Base-by-base conservation (phyloP, 1,140 invertebrate genomes). In the Mya arenaria region DNA sequence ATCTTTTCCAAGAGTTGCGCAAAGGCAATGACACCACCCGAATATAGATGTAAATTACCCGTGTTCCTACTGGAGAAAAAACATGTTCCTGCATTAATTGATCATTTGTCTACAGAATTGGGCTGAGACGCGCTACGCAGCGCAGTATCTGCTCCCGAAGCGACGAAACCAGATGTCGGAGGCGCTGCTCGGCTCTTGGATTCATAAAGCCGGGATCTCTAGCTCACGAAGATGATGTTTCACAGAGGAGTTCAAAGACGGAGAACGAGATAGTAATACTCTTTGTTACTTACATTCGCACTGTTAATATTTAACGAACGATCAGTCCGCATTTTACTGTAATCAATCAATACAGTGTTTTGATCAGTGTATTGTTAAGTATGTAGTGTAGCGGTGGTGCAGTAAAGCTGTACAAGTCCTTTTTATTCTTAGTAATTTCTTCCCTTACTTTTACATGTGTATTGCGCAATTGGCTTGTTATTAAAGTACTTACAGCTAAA, bases 21-120 rank as follows among this genome's bases (percentile, higher is more conserved):
- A 30, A 34, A 25, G 17, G 32, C 68, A 71, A 19, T 48, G 32
- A n/a, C 68, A 73, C 44, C 30, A 48, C 28, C 56, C 81, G 32
- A 80, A 74, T 52, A 55, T 52, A 6, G 56, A 56, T 41, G 75
- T 52, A 17, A 32, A 74, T 36, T 34, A 0, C n/a, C 68, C 83
- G 37, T 73, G 44, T 17, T 36, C 72, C 3, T 80, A 74, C 75
- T 84, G 69, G 71, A 65, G 44, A 30, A 34, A 30, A 72, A 72
- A 3, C 52, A 79, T 34, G 80, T 52, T 1, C n/a, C 55, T 23
- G 62, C 73, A 5, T 81, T 81, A 48, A 15, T 75, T 4, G 77
- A 84, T 36, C 77, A 84, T 28, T 48, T 71, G 6, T 34, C 77
- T 1, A 17, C 44, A 39, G 77, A 84, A 44, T 30, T 84, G 13